A percentile compares a stretch with the other conserved stretches of the same genome.
Evolutionary conservation across 2,113 vertebrate species (phyloP).

Genomic region (Chunga burmeisteri): DNA sequence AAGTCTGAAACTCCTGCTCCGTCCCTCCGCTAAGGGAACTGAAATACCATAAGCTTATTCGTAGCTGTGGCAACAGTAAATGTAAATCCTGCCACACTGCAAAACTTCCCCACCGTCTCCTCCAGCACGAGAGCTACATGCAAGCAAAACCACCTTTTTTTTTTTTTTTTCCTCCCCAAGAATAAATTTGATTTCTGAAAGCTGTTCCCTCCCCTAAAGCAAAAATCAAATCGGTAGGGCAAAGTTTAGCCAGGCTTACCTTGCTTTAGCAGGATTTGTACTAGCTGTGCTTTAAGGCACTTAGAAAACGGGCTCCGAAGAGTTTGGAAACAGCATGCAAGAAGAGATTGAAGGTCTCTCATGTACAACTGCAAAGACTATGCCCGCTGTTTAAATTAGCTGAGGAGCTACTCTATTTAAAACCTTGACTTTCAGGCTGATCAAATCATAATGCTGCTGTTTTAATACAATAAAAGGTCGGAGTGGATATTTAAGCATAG

Average conservation of each 20-base stretch:
- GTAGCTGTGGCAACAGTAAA: background rate
- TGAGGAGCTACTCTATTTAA: background rate
- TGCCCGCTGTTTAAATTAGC: background rate
- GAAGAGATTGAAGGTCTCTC: background rate
- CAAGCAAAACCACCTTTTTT: background rate
- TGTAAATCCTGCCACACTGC: background rate
- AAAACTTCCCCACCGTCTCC: background rate
- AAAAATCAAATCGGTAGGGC: background rate
- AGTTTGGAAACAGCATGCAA: background rate
- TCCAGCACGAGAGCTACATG: background rate
- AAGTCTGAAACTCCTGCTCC: background rate
- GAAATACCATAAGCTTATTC: background rate
- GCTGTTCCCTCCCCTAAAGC: background rate
- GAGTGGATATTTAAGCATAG: background rate
- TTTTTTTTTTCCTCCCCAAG: background rate
- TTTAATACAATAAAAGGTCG: background rate
- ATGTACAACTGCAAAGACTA: background rate
- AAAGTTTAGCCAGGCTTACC: background rate
- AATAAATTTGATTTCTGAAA: background rate
- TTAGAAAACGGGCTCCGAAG: background rate
- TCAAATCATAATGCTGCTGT: background rate
- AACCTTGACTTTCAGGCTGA: background rate
- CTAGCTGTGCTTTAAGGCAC: background rate
- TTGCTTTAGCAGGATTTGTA: background rate
- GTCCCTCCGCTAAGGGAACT: background rate